These are phyloP conservation scores for Hydropsyche tenuis DNA, from an alignment of 1,140 invertebrate species.

Conservation along the genomic window DNA sequence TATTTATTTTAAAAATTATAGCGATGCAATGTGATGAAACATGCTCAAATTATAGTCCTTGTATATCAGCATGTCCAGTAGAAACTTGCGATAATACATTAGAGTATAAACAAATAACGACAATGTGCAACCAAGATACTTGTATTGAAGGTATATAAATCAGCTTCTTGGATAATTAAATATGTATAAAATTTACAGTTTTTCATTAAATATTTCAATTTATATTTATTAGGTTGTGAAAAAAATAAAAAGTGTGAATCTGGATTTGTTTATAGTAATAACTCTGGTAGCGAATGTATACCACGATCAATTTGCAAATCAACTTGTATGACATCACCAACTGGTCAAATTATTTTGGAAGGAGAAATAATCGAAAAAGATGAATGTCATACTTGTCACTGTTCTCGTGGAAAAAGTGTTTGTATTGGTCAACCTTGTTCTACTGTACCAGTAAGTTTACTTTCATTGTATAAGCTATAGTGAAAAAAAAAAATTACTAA, in stretches of 20 bases:
- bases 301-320: slow-evolving; percentile 73
- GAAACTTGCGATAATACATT: slow-evolving; percentile 85
- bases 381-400: slow-evolving; percentile 79
- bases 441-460: slow-evolving; percentile 51
- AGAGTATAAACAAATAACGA: slow-evolving; percentile 64
- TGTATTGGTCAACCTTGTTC: slow-evolving; percentile 75
- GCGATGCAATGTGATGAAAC: slow-evolving; percentile 86
- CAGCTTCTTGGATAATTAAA: too few relatives aligned
- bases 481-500: background rate
- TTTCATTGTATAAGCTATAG: background rate
- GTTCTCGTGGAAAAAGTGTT: slow-evolving; percentile 70
- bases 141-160: slow-evolving; percentile 75
- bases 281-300: slow-evolving; percentile 73
- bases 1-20: slow-evolving; percentile 53
- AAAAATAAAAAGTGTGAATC: slow-evolving; percentile 75
- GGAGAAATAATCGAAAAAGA: slow-evolving; percentile 78
- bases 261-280: slow-evolving; percentile 74
- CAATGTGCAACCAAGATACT: slow-evolving; percentile 73
- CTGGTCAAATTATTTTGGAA: slow-evolving; percentile 73
- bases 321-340: slow-evolving; percentile 69
- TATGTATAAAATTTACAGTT: background rate
- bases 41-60: slow-evolving; percentile 80
- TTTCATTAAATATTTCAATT: slow-evolving; percentile 1
- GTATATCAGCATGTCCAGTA: slow-evolving; percentile 79
- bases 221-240: slow-evolving; percentile 65